Base-by-base conservation (phyloP, 2,113 vertebrate species). In the Coturnix japonica region DNA sequence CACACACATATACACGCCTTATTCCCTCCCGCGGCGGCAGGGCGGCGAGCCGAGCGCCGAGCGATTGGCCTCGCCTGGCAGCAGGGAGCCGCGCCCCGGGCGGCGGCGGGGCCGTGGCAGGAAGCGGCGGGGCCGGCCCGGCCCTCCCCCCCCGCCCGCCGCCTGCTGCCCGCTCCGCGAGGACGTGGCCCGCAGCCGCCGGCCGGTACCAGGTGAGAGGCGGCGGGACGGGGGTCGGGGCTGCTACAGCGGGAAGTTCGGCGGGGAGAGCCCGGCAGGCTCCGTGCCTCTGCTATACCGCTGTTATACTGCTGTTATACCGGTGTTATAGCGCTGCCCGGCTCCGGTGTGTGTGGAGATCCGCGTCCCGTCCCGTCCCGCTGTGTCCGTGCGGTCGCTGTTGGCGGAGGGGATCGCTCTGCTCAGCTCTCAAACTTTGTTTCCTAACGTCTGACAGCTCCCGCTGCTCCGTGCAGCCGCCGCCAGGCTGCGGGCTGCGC, bases 121-220 rank as follows among this genome's bases (percentile, higher is more conserved):
- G 83, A 89, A 92, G 90, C 81, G 61, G 77, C 53, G 66, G 51
- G 61, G 72, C n/a, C 60, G 70, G 78, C 60, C 26, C 20, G 44
- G 53, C 80, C 31, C 12, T 25, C 65, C 44, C 9, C 44, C 9
- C 20, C 49, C 49, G 49, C 49, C 49, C 49, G 49, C 49, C 5
- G 49, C 49, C 49, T 51, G 25, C 49, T 51, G 49, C 49, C 49
- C 49, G 49, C 49, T 26, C 49, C 25, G 49, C 49, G 49, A 23
- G 49, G 49, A 26, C 49, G 49, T 51, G 49, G 49, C 49, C 49
- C 49, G 47, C 47, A 23, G 47, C 47, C 89, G 89, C 80, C 39
- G 87, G 80, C 53, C 90, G 94, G 87, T 67, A 63, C 80, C 83
- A 92, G 92, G 94, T 88, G 84, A 94, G 87, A 44, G 30, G 35